These are phyloP conservation scores for Acestrorhynchus altus DNA, from an alignment of 2,797 vertebrate species.

Conservation along the genomic window DNA sequence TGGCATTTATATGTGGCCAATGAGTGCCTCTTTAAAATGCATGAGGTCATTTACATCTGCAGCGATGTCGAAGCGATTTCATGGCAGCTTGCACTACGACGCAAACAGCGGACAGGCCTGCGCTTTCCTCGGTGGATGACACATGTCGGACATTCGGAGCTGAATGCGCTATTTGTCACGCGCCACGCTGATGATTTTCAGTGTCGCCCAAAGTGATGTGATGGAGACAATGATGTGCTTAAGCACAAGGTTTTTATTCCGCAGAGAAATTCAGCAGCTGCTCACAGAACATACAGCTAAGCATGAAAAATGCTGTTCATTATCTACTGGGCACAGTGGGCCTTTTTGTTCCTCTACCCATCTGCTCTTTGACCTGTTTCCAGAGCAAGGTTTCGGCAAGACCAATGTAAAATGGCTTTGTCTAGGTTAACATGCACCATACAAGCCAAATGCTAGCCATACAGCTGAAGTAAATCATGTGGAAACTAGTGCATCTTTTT, in stretches of 20 bases:
- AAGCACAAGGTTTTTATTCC: slow-evolving; percentile 30
- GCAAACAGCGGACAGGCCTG: slow-evolving; percentile 5
- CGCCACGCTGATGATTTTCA: slow-evolving; percentile 45
- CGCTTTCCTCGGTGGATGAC: slow-evolving; percentile 17
- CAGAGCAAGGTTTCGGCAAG: slow-evolving; percentile 15
- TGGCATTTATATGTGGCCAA: slow-evolving; percentile 25
- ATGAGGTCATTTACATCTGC: slow-evolving; percentile 46
- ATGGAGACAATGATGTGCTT: slow-evolving; percentile 43
- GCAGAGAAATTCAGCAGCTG: slow-evolving; percentile 21
- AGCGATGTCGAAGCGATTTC: slow-evolving; percentile 30
- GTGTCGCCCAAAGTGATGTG: slow-evolving; percentile 17
- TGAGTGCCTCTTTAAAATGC: slow-evolving; percentile 44
- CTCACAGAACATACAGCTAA: slow-evolving; percentile 47
- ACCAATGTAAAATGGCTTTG: slow-evolving; percentile 5
- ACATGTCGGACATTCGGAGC: slow-evolving; percentile 40
- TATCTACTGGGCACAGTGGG: slow-evolving; percentile 32
- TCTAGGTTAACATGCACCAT: background rate
- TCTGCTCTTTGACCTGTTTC: slow-evolving; percentile 43
- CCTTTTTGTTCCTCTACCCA: slow-evolving; percentile 29
- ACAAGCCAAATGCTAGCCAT: background rate
- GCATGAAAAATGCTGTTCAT: slow-evolving; percentile 53
- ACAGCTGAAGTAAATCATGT: background rate
- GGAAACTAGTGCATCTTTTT: too few species aligned
- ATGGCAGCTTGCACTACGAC: slow-evolving; percentile 12
- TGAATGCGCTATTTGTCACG: slow-evolving; percentile 42